Conservation (phyloP, 1,140 invertebrate species). For the Octopus sinensis region DNA sequence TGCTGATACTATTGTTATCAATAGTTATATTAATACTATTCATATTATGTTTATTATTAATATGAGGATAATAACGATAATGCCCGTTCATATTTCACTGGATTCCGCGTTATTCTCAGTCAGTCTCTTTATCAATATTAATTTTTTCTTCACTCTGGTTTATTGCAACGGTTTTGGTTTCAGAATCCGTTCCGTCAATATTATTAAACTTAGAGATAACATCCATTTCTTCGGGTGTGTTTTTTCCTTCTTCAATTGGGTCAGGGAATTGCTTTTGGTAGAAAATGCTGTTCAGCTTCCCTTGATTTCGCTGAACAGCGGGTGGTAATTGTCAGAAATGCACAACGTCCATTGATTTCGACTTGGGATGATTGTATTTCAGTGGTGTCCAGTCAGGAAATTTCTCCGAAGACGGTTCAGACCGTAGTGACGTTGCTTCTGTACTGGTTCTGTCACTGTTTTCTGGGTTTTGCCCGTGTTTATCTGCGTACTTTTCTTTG, state of each 20-base stretch:
- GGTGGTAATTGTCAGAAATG: conserved; percentile 23
- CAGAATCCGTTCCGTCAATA: background rate
- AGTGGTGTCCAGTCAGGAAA: background rate
- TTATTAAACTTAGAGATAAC: background rate
- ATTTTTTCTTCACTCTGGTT: background rate
- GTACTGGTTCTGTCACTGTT: conserved; percentile 10
- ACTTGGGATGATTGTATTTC: conserved; percentile 27
- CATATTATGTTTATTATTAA: too few species aligned
- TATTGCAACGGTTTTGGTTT: background rate
- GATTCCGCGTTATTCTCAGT: too few species aligned
- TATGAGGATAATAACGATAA: too few species aligned
- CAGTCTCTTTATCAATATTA: too few species aligned
- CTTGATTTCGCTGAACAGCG: background rate
- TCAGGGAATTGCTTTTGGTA: background rate
- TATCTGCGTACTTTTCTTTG: conserved; percentile 61
- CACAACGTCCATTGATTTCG: conserved; percentile 35
- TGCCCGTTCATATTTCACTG: too few species aligned
- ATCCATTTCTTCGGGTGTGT: background rate
- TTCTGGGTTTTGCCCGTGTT: conserved; percentile 24
- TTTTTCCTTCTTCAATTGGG: background rate
- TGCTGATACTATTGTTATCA: too few species aligned
- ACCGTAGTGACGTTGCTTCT: conserved; percentile 17
- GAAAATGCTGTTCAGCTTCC: background rate
- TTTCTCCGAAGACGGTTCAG: conserved; percentile 14
- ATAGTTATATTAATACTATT: too few species aligned